Percentiles rank a stretch among this genome's conserved stretches.
These are phyloP conservation scores for Crossaster papposus DNA, from an alignment of 53 echinoderm and acorn worm species.

Conservation along the genomic window DNA sequence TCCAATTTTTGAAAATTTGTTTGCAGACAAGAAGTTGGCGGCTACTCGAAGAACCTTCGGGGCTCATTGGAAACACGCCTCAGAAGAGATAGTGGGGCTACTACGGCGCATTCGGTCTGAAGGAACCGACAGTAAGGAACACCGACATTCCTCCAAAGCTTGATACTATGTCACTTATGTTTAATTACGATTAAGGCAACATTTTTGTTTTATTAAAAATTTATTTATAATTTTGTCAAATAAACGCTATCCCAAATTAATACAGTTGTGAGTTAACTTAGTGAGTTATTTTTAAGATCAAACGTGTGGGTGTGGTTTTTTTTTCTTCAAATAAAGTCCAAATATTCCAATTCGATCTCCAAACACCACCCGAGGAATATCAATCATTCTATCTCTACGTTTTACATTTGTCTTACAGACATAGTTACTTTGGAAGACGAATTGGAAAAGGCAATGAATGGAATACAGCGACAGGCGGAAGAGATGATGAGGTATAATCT, in stretches of 20 bases:
- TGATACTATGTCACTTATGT: too few relatives aligned
- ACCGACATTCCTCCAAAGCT: not conserved
- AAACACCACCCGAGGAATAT: too few relatives aligned
- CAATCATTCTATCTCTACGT: not conserved
- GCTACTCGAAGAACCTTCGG: slow-evolving; percentile 59
- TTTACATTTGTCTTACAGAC: not conserved
- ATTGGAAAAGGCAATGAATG: slow-evolving; percentile 66
- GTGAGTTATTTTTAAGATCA: too few relatives aligned
- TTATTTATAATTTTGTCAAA: too few relatives aligned
- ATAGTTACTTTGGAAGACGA: slow-evolving; percentile 59
- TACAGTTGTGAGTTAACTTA: too few relatives aligned
- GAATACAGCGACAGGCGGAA: slow-evolving; percentile 67
- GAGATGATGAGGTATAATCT: slow-evolving; percentile 68
- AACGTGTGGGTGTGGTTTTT: too few relatives aligned
- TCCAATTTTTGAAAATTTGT: not conserved
- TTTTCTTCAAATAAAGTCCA: too few relatives aligned
- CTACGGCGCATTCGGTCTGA: slow-evolving; percentile 68
- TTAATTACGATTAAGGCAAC: too few relatives aligned
- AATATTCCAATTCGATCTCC: too few relatives aligned
- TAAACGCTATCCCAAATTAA: too few relatives aligned
- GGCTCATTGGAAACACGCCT: slow-evolving; percentile 81
- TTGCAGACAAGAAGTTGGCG: slow-evolving; percentile 57
- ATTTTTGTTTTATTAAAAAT: too few relatives aligned
- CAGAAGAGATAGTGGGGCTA: slow-evolving; percentile 73
- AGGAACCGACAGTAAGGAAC: slow-evolving; percentile 54